A percentile compares a stretch with the other conserved stretches of the same genome.
Conservation (phyloP, 2,797 vertebrate species). For the Siniperca undulata region DNA sequence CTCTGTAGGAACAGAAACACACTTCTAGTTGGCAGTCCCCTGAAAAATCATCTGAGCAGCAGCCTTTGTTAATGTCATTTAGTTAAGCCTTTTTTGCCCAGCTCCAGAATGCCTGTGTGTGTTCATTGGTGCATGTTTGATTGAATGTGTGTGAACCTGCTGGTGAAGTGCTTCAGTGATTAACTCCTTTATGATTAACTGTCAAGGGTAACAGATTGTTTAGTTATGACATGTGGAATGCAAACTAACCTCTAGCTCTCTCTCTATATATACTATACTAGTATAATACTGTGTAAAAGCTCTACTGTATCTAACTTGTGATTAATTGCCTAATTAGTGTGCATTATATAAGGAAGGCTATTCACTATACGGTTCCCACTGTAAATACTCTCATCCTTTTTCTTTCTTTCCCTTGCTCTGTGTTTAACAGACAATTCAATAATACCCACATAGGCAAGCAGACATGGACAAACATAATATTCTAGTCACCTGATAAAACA, state of each 20-base stretch:
- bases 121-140: constrained; percentile 33
- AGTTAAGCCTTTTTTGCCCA: neutral
- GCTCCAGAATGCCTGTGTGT: constrained; percentile 26
- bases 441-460: constrained; percentile 20
- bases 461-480: constrained; percentile 35
- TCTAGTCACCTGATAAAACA: constrained; percentile 24
- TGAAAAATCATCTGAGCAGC: neutral
- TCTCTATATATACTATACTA: neutral
- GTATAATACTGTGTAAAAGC: constrained; percentile 27
- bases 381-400: constrained; percentile 35
- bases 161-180: constrained; percentile 34
- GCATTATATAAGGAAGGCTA: constrained; percentile 18
- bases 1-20: neutral
- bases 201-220: constrained; percentile 26
- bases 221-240: constrained; percentile 13
- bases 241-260: constrained; percentile 21
- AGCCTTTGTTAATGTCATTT: constrained; percentile 32
- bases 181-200: constrained; percentile 50
- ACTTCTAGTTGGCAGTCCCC: constrained; percentile 9
- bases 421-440: constrained; percentile 45
- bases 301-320: constrained; percentile 51
- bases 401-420: constrained; percentile 1
- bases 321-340: constrained; percentile 56
- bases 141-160: constrained; percentile 24
- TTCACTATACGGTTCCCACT: constrained; percentile 8